These are phyloP conservation scores for Diploptera punctata DNA, from an alignment of 2,888 invertebrate species.

Conservation along the genomic window DNA sequence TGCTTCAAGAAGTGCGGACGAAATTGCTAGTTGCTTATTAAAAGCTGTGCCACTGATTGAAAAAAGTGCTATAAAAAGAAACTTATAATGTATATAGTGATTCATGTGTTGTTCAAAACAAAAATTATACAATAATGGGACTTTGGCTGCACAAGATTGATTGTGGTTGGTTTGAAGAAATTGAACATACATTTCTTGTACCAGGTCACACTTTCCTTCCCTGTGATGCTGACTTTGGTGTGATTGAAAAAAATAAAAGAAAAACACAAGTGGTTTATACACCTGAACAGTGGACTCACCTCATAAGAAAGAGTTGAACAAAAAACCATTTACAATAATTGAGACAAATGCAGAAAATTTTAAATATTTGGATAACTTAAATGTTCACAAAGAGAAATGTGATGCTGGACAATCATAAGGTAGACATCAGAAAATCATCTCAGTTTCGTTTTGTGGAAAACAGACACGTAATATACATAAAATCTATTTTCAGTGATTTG, in stretches of 20 bases:
- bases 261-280: not conserved
- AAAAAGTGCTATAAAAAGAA: not conserved
- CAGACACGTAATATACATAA: not conserved
- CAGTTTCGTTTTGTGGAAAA: not conserved
- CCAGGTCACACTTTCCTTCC: not conserved
- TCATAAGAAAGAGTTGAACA: not conserved
- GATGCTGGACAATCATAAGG: not conserved
- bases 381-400: not conserved
- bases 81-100: not conserved
- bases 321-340: slow-evolving; percentile 1
- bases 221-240: not conserved
- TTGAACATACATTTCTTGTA: slow-evolving; percentile 1
- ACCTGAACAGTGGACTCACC: slow-evolving; percentile 9
- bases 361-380: not conserved
- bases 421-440: not conserved
- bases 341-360: not conserved
- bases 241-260: not conserved
- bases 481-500: not conserved
- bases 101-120: not conserved
- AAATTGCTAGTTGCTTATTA: not conserved
- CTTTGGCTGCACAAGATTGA: not conserved
- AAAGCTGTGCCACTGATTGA: not conserved
- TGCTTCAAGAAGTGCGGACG: not conserved
- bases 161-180: not conserved
- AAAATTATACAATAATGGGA: not conserved